Evolutionary conservation across 2,113 vertebrate species (phyloP).

Genomic region (Jacana jacana): DNA sequence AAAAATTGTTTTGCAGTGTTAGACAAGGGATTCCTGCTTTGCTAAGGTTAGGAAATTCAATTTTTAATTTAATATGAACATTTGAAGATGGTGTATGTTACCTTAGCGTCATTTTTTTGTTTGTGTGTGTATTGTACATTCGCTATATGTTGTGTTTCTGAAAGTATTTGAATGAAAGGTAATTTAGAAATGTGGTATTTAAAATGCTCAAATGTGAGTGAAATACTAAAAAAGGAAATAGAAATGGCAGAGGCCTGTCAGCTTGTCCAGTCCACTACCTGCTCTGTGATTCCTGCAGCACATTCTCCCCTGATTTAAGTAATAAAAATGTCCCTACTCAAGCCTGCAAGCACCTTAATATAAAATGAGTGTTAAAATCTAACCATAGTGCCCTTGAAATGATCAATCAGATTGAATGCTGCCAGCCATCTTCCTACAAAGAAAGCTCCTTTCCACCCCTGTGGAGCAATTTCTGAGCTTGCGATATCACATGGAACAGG

Average conservation of each 20-base stretch:
- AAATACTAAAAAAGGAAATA: conserved; percentile 19
- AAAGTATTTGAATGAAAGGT: background rate
- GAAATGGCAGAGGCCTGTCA: background rate
- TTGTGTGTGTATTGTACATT: background rate
- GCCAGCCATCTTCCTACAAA: background rate
- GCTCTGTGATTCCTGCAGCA: background rate
- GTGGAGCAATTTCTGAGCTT: background rate
- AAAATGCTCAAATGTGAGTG: background rate
- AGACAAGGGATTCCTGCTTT: conserved; percentile 30
- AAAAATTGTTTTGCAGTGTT: background rate
- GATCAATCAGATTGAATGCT: conserved; percentile 1
- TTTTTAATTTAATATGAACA: conserved; percentile 47
- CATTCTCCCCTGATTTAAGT: conserved; percentile 3
- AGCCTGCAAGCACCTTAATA: conserved; percentile 7
- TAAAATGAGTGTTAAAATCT: conserved; percentile 42
- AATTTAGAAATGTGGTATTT: background rate
- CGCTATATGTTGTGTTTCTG: background rate
- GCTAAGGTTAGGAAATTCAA: conserved; percentile 17
- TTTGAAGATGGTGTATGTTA: conserved; percentile 30
- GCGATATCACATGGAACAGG: background rate
- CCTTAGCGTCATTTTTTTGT: background rate
- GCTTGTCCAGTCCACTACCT: background rate
- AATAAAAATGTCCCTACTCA: background rate
- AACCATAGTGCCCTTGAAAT: conserved; percentile 18
- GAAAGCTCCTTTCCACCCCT: background rate